Evolutionary conservation across 1,140 invertebrate species (phyloP).

Genomic region (Sminthurinus signatus): DNA sequence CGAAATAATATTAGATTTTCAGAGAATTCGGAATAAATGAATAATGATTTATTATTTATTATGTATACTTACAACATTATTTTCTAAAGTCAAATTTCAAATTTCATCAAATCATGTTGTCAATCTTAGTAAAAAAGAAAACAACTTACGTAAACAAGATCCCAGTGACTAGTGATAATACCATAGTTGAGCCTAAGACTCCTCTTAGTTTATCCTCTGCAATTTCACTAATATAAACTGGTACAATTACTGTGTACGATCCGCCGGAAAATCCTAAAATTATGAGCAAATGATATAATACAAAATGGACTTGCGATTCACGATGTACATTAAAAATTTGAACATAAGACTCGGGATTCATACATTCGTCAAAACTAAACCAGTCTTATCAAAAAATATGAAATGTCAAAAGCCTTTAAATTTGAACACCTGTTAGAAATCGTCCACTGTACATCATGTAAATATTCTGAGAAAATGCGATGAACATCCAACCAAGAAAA

Average conservation of each 20-base stretch:
- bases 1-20: too few species aligned
- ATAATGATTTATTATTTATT: too few species aligned
- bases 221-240: constrained; percentile 75
- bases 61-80: too few species aligned
- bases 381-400: too few species aligned
- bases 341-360: too few species aligned
- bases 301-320: neutral
- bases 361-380: too few species aligned
- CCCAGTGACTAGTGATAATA: constrained; percentile 66
- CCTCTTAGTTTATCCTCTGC: constrained; percentile 70
- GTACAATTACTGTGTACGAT: constrained; percentile 63
- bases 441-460: constrained; percentile 50
- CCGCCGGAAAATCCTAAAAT: constrained; percentile 52
- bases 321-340: too few species aligned
- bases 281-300: neutral
- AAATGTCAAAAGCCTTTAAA: too few species aligned
- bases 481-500: constrained; percentile 64
- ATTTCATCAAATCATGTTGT: too few species aligned
- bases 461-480: constrained; percentile 60
- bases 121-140: too few species aligned
- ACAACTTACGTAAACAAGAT: constrained; percentile 59
- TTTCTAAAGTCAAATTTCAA: too few species aligned
- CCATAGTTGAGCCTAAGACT: constrained; percentile 69
- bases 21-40: too few species aligned
- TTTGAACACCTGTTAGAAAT: constrained; percentile 7